These are phyloP conservation scores for Turnix velox DNA, from an alignment of 2,113 vertebrate species.

Conservation along the genomic window DNA sequence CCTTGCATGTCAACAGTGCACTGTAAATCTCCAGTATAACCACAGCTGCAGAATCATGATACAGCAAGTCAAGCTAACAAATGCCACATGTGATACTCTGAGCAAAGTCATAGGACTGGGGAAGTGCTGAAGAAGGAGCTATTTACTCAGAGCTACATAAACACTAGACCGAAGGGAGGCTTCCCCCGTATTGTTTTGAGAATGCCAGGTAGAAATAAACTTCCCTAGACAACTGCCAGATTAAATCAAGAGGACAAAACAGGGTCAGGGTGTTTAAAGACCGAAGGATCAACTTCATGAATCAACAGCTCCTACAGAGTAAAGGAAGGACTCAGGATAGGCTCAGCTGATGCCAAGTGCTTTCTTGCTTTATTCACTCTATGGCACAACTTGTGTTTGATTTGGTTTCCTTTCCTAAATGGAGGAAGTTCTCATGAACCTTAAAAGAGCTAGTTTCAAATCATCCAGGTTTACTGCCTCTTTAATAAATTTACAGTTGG, in stretches of 20 bases:
- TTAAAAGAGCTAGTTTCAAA: not conserved
- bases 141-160: constrained; percentile 23
- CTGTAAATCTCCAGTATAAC: not conserved
- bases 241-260: constrained; percentile 17
- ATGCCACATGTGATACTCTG: not conserved
- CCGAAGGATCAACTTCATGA: not conserved
- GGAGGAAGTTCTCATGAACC: not conserved
- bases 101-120: not conserved
- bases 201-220: not conserved
- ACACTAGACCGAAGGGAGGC: not conserved
- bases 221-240: not conserved
- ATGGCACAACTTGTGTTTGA: not conserved
- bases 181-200: not conserved
- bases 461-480: not conserved
- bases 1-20: not conserved
- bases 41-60: not conserved
- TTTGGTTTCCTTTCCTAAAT: not conserved
- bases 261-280: not conserved
- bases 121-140: constrained; percentile 9
- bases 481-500: not conserved
- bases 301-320: not conserved
- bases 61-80: not conserved
- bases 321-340: not conserved
- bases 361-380: not conserved
- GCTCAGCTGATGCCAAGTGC: not conserved